Evolutionary conservation across 2,797 vertebrate species (phyloP).

Genomic region (Macroramphosus scolopax): DNA sequence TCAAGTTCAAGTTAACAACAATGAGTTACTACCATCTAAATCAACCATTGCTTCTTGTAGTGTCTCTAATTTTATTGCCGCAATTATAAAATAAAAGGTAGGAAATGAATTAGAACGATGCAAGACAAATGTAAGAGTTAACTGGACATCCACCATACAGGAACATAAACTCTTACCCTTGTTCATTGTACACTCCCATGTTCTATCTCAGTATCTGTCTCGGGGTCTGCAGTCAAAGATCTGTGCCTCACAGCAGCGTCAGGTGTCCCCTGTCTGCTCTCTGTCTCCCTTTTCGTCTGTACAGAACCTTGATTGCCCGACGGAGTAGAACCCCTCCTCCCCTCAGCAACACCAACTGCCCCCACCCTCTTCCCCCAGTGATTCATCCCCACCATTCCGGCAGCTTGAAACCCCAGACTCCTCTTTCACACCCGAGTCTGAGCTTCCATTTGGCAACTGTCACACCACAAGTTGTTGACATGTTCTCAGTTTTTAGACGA

Average conservation of each 20-base stretch:
- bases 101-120: neutral
- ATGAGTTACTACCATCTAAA: neutral
- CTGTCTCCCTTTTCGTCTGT: no score
- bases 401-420: conserved; percentile 50
- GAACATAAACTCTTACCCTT: conserved; percentile 51
- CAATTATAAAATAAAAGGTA: neutral
- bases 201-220: conserved; percentile 29
- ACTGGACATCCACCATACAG: neutral
- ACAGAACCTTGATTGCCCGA: no score
- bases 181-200: conserved; percentile 58
- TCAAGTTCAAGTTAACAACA: neutral
- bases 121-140: no score
- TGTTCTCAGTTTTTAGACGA: conserved; percentile 17
- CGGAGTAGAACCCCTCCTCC: conserved; percentile 11
- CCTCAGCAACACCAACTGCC: conserved; percentile 1
- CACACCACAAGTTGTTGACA: conserved; percentile 17
- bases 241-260: conserved; percentile 17
- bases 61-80: neutral
- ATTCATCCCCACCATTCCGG: conserved; percentile 43
- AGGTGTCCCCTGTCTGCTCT: conserved; percentile 12
- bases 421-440: conserved; percentile 20
- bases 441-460: conserved; percentile 24
- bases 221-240: conserved; percentile 12
- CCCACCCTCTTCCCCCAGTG: conserved; percentile 18
- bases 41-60: neutral